A percentile compares a stretch with the other conserved stretches of the same genome.
Conservation (phyloP, 2,888 invertebrate species). For the Drosophila flavopinicola region DNA sequence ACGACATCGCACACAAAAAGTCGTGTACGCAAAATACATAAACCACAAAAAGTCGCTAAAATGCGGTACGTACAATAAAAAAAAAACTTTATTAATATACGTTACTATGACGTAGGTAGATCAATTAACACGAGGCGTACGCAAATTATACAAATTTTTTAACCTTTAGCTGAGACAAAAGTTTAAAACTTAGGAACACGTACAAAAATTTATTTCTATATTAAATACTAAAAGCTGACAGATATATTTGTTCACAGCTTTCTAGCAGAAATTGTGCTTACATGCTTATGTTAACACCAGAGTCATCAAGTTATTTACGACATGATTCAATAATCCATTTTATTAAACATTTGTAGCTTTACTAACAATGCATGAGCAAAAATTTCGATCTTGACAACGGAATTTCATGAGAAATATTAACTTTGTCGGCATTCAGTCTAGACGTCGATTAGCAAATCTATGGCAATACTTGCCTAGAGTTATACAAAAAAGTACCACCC, state of each 20-base stretch:
- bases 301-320: slow-evolving; percentile 2
- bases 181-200: slow-evolving; percentile 1
- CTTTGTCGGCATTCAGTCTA: slow-evolving; percentile 48
- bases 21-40: slow-evolving; percentile 46
- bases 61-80: slow-evolving; percentile 28
- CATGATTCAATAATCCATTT: slow-evolving; percentile 10
- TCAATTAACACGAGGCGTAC: slow-evolving; percentile 54
- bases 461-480: slow-evolving; percentile 36
- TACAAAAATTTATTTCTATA: too few relatives aligned
- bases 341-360: not conserved
- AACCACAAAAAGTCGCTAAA: slow-evolving; percentile 64
- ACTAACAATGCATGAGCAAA: slow-evolving; percentile 18
- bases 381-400: slow-evolving; percentile 35
- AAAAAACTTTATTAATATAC: slow-evolving; percentile 49
- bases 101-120: slow-evolving; percentile 62
- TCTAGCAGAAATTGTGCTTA: not conserved
- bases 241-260: not conserved
- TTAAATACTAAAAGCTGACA: not conserved
- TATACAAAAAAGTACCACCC: slow-evolving; percentile 32
- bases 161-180: slow-evolving; percentile 32
- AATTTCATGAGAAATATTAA: slow-evolving; percentile 13
- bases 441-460: slow-evolving; percentile 58
- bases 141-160: slow-evolving; percentile 29
- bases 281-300: not conserved
- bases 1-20: slow-evolving; percentile 52